These are phyloP conservation scores for Phalloptychus januarius DNA, from an alignment of 2,797 vertebrate species.

Conservation along the genomic window DNA sequence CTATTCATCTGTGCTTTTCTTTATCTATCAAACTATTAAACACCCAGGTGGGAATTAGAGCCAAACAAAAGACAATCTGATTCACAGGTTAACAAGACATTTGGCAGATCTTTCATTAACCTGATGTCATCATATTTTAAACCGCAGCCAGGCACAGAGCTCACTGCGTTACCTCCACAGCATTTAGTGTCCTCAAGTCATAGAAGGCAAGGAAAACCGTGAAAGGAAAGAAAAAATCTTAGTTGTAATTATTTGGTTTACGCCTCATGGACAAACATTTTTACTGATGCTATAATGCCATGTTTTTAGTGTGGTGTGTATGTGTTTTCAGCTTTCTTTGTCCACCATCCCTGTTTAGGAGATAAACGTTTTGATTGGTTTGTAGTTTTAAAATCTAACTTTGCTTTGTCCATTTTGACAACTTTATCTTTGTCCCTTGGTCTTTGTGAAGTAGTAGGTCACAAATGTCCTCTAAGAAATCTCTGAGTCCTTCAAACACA, in stretches of 20 bases:
- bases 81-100: constrained; percentile 50
- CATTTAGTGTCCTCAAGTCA: constrained; percentile 6
- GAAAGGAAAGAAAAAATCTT: background rate
- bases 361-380: background rate
- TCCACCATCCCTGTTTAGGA: background rate
- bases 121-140: constrained; percentile 61
- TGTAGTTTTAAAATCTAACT: background rate
- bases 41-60: constrained; percentile 67
- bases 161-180: constrained; percentile 28
- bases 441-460: background rate
- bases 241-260: background rate
- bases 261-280: background rate
- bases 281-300: background rate
- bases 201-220: background rate
- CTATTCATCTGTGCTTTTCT: constrained; percentile 73
- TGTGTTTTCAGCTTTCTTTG: background rate
- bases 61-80: constrained; percentile 57
- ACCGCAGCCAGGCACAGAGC: constrained; percentile 7
- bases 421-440: background rate
- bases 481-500: background rate
- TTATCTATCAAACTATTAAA: constrained; percentile 63
- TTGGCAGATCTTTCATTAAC: constrained; percentile 56
- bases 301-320: background rate
- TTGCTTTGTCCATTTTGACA: background rate
- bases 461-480: background rate